phyloP scores from a whole-genome alignment of 2,888 invertebrate species.

The Lepidochrysops patricia region DNA sequence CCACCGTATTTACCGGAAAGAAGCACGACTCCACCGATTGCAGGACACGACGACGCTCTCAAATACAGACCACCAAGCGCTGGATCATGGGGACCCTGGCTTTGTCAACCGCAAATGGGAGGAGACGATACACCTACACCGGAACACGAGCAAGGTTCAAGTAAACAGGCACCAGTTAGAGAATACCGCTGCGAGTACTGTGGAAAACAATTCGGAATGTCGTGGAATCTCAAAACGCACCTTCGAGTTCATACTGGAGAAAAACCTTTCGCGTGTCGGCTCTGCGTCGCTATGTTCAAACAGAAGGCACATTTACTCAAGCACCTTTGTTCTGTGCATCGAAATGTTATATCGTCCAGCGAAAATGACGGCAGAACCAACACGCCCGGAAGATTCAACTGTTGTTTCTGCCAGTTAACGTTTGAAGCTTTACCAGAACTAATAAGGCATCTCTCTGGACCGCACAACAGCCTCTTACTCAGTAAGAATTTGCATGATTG shows the following conservation, averaged over 20 bases:
- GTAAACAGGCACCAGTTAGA: conserved; percentile 79
- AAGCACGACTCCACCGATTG: conserved; percentile 75
- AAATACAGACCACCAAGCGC: conserved; percentile 82
- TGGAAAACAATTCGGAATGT: conserved; percentile 94
- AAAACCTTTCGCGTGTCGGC: conserved; percentile 90
- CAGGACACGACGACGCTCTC: conserved; percentile 72
- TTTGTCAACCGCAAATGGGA: conserved; percentile 79
- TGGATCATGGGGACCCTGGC: conserved; percentile 81
- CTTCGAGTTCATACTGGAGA: conserved; percentile 91
- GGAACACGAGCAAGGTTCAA: conserved; percentile 71
- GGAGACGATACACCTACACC: conserved; percentile 60
- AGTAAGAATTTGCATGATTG: conserved; percentile 90
- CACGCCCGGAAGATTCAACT: conserved; percentile 82
- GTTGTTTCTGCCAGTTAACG: conserved; percentile 90
- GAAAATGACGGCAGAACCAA: conserved; percentile 80
- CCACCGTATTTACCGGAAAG: conserved; percentile 80
- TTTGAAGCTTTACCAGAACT: conserved; percentile 91
- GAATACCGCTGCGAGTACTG: conserved; percentile 93
- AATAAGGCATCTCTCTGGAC: conserved; percentile 89
- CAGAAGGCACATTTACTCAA: conserved; percentile 91
- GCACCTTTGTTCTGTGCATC: conserved; percentile 91
- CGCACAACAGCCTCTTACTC: conserved; percentile 89
- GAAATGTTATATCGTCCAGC: conserved; percentile 89
- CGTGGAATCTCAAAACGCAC: conserved; percentile 93
- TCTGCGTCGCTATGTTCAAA: conserved; percentile 94